These are phyloP conservation scores for Tubiluchus corallicola DNA, from an alignment of 2,888 invertebrate genomes.

Conservation along the genomic window DNA sequence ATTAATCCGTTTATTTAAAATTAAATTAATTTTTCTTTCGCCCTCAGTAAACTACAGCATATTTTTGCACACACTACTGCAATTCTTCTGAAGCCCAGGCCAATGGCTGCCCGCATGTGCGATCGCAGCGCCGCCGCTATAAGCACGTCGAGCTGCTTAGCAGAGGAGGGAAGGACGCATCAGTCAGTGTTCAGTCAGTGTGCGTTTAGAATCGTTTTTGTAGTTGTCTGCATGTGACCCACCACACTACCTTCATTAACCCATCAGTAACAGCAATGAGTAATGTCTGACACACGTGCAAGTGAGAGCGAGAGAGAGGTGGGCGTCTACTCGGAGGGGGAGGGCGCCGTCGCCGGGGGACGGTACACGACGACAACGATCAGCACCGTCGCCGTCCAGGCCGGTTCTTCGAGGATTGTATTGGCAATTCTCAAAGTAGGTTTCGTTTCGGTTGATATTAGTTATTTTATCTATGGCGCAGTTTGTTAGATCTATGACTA, in stretches of 20 bases:
- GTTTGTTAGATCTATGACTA: too few species aligned
- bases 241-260: neutral
- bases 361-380: constrained; percentile 46
- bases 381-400: constrained; percentile 73
- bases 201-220: constrained; percentile 1
- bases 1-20: too few species aligned
- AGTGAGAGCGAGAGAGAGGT: constrained; percentile 7
- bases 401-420: constrained; percentile 57
- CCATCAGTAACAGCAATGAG: too few species aligned
- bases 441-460: constrained; percentile 11
- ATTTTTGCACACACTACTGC: too few species aligned
- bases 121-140: too few species aligned
- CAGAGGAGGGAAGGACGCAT: too few species aligned
- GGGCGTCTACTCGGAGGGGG: constrained; percentile 4
- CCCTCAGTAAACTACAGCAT: too few species aligned
- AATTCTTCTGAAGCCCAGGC: too few species aligned
- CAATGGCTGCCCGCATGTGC: too few species aligned
- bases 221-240: neutral
- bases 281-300: constrained; percentile 4
- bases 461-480: too few species aligned
- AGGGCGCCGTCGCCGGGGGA: neutral
- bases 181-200: neutral
- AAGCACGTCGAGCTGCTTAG: too few species aligned
- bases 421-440: constrained; percentile 71
- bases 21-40: too few species aligned